A percentile compares a stretch with the other conserved stretches of the same genome.
phyloP scores from a whole-genome alignment of 2,888 invertebrate genomes.

The Adineta ricciae region DNA sequence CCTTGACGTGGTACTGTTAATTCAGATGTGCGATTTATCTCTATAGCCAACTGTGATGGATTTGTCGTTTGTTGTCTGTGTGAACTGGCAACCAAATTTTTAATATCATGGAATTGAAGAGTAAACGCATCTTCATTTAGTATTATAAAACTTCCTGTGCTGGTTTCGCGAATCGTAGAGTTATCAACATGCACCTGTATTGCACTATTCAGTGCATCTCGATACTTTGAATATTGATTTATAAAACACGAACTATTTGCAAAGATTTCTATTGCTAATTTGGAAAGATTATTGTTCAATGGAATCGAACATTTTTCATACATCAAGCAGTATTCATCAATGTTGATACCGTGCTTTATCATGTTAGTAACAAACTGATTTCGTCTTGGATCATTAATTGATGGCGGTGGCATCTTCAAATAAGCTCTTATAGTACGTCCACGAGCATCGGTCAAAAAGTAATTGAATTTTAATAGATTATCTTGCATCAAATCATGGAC shows the following conservation, averaged over 20 bases:
- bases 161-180: neutral
- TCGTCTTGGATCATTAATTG: neutral
- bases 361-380: neutral
- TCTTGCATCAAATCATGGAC: neutral
- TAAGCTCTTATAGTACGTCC: neutral
- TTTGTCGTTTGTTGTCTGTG: neutral
- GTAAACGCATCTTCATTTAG: neutral
- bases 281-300: neutral
- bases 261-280: neutral
- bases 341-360: neutral
- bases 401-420: neutral
- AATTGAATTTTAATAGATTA: neutral
- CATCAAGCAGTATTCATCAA: neutral
- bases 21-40: neutral
- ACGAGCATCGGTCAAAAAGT: neutral
- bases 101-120: neutral
- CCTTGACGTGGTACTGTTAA: neutral
- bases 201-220: accelerated
- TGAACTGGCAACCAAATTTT: neutral
- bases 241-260: neutral
- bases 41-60: neutral
- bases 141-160: neutral
- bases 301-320: neutral
- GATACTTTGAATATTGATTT: neutral
- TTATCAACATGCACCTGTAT: neutral